Percentiles rank a stretch among this genome's conserved stretches.
These are phyloP conservation scores for Ips nitidus DNA, from an alignment of 1,140 invertebrate genomes.

Conservation along the genomic window DNA sequence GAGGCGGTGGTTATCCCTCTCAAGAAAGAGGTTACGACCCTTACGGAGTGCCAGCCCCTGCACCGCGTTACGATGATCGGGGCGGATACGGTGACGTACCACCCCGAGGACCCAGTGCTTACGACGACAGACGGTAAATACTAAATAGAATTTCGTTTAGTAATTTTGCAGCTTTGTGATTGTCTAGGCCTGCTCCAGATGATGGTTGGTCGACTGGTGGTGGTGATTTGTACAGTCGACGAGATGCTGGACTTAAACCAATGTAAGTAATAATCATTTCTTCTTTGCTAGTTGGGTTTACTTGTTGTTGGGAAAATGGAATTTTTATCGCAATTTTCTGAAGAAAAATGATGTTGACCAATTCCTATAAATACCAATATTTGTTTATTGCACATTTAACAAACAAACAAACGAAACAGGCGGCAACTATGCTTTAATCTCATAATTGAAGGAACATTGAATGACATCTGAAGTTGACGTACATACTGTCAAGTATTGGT, in stretches of 20 bases:
- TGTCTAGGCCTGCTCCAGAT: not conserved
- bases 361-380: not conserved
- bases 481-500: no score
- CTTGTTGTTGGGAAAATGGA: not conserved
- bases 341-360: not conserved
- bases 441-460: no score
- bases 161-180: not conserved
- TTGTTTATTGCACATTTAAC: not conserved
- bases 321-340: not conserved
- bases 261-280: conserved; percentile 41
- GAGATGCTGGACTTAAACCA: conserved; percentile 46
- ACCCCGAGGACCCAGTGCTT: conserved; percentile 32
- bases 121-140: conserved; percentile 40
- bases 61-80: conserved; percentile 39
- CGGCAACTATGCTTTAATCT: no score
- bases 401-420: not conserved
- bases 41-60: conserved; percentile 25
- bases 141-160: not conserved
- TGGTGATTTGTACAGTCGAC: conserved; percentile 47
- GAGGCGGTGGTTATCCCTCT: conserved; percentile 9
- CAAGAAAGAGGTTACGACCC: conserved; percentile 22
- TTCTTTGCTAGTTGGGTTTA: conserved; percentile 1
- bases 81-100: conserved; percentile 38
- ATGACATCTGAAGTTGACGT: no score
- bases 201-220: conserved; percentile 9